Percentiles rank a stretch among this genome's conserved stretches.
These are phyloP conservation scores for Cynocephalus volans DNA, from an alignment of 2,113 vertebrate species.

Conservation along the genomic window DNA sequence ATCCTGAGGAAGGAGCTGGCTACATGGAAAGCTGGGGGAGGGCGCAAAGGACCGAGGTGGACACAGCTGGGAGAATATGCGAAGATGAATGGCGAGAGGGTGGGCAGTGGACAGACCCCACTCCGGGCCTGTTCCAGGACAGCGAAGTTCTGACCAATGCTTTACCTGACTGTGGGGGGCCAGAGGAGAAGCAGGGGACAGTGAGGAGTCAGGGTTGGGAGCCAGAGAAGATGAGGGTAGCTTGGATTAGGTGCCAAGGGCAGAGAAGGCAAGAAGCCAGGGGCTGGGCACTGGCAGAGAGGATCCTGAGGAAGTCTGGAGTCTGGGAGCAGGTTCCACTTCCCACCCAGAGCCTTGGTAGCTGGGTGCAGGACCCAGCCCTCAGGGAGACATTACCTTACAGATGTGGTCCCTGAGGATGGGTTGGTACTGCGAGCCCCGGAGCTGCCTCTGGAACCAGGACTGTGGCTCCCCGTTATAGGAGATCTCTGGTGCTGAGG, in stretches of 20 bases:
- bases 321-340: too few relatives aligned
- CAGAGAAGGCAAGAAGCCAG: too few relatives aligned
- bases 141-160: neutral
- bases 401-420: conserved; percentile 98
- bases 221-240: fast-evolving
- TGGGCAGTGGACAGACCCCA: neutral
- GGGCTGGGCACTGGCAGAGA: neutral
- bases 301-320: neutral
- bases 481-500: conserved; percentile 94
- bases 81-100: neutral
- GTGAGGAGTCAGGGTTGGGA: neutral
- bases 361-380: too few relatives aligned
- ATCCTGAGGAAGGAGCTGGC: too few relatives aligned
- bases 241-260: neutral
- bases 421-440: conserved; percentile 98
- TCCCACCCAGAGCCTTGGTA: too few relatives aligned
- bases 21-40: neutral
- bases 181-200: neutral
- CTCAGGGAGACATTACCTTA: conserved; percentile 89
- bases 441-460: conserved; percentile 98
- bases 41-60: neutral
- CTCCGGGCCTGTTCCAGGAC: neutral
- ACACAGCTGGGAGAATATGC: neutral
- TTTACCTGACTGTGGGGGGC: fast-evolving
- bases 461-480: conserved; percentile 98